Evolutionary conservation across 2,888 invertebrate species (phyloP).

Genomic region (Proisotoma minuta): DNA sequence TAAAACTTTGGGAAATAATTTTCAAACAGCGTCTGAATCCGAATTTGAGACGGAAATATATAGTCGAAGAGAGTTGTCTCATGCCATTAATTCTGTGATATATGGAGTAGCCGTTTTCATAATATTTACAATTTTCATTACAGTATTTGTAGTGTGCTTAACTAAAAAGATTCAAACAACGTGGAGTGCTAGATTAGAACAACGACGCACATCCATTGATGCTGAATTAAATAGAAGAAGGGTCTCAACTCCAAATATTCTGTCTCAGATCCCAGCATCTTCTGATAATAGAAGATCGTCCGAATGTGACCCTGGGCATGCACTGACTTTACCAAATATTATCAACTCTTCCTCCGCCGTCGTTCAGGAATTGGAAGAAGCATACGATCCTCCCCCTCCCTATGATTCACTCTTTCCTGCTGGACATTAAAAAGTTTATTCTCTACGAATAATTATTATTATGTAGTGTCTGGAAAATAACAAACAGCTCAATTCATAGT

Average conservation of each 20-base stretch:
- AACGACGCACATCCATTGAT: constrained; percentile 3
- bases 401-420: constrained; percentile 33
- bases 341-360: no score
- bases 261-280: not conserved
- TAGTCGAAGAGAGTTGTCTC: constrained; percentile 30
- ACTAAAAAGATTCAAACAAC: constrained; percentile 35
- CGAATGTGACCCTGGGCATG: no score
- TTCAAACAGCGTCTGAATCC: not conserved
- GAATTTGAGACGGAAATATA: constrained; percentile 16
- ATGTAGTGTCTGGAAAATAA: not conserved
- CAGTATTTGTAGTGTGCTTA: constrained; percentile 35
- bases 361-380: constrained; percentile 1
- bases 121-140: constrained; percentile 39
- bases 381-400: constrained; percentile 36
- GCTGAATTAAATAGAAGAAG: not conserved
- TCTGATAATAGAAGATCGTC: no score
- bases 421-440: not conserved
- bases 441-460: no score
- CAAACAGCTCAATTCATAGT: not conserved
- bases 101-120: constrained; percentile 40
- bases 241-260: not conserved
- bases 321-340: no score
- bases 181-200: constrained; percentile 8
- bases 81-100: constrained; percentile 39
- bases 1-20: not conserved